These are phyloP conservation scores for Rousettus madagascariensis DNA, from an alignment of 2,797 vertebrate species.

Conservation along the genomic window DNA sequence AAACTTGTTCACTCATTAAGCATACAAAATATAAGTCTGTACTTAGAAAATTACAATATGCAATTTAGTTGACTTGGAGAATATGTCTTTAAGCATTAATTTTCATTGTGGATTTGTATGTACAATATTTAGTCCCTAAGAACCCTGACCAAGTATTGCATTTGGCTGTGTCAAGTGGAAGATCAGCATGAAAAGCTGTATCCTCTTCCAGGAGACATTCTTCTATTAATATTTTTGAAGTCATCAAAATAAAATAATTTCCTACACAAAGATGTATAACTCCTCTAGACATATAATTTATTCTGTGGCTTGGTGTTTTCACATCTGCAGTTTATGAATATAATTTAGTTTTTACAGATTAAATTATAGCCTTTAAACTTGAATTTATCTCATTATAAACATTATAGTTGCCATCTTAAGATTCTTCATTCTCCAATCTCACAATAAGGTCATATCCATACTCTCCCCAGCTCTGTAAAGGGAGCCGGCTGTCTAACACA, in stretches of 20 bases:
- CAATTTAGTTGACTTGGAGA: not conserved
- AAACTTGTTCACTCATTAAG: not conserved
- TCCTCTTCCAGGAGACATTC: not conserved
- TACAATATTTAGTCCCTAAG: not conserved
- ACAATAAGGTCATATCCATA: slow-evolving; percentile 89
- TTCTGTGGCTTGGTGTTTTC: not conserved
- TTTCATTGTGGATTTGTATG: not conserved
- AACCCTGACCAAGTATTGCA: not conserved
- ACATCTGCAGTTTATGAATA: not conserved
- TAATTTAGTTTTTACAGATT: not conserved
- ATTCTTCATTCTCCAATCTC: slow-evolving; percentile 73
- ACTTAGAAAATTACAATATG: not conserved
- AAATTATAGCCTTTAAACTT: not conserved
- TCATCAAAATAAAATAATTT: not conserved
- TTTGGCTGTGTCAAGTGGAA: not conserved
- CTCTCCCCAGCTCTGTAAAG: slow-evolving; percentile 79
- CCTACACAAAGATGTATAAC: not conserved
- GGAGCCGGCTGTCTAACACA: not conserved
- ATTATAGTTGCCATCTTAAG: not conserved
- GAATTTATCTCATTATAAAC: not conserved
- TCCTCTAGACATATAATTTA: not conserved
- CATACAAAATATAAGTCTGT: not conserved
- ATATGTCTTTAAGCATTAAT: not conserved
- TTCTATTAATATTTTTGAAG: not conserved
- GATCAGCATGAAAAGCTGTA: not conserved